Percentiles rank a stretch among this genome's conserved stretches.
phyloP scores from a whole-genome alignment of 2,888 invertebrate genomes.

The Microchrysa polita region DNA sequence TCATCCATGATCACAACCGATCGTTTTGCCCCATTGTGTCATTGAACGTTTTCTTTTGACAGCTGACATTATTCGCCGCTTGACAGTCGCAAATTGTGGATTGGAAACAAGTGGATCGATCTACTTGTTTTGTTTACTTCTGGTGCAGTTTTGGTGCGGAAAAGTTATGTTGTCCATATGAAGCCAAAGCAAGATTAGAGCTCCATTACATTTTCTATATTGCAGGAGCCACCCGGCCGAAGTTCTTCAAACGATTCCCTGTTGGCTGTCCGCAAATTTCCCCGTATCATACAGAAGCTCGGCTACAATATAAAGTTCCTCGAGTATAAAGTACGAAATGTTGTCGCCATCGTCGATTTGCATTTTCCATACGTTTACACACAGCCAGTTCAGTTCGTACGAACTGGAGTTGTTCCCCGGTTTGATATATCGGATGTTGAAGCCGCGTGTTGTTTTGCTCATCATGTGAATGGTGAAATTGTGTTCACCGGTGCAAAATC shows the following conservation, averaged over 20 bases:
- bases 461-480: conserved; percentile 99
- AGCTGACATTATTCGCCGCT: no score
- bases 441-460: conserved; percentile 92
- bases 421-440: conserved; percentile 97
- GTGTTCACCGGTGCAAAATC: conserved; percentile 95
- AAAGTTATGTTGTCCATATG: no score
- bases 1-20: no score
- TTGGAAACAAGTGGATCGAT: no score
- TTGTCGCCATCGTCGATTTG: conserved; percentile 79
- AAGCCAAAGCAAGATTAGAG: no score
- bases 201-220: no score
- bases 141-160: no score
- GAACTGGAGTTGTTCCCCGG: conserved; percentile 99
- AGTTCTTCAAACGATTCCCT: conserved; percentile 80
- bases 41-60: no score
- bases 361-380: conserved; percentile 76
- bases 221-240: no score
- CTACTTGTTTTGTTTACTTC: no score
- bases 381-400: conserved; percentile 84
- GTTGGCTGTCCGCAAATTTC: conserved; percentile 82
- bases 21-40: no score
- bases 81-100: no score
- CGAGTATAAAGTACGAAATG: conserved; percentile 82
- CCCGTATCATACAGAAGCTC: conserved; percentile 82
- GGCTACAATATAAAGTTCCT: conserved; percentile 80